phyloP scores from a whole-genome alignment of 2,888 invertebrate genomes.

The Lumbricus terrestris region DNA sequence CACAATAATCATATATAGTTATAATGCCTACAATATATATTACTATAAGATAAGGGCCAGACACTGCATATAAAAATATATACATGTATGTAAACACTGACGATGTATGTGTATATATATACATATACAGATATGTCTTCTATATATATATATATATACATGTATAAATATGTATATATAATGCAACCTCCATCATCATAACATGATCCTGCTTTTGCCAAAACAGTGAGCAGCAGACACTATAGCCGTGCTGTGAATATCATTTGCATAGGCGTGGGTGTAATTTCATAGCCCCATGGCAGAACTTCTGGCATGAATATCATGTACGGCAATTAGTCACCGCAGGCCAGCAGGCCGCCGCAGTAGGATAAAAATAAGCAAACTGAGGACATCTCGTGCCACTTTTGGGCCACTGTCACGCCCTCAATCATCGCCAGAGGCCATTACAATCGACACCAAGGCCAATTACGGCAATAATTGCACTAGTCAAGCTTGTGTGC shows the following conservation, averaged over 20 bases:
- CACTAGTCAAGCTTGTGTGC: not conserved
- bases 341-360: not conserved
- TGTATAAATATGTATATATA: not conserved
- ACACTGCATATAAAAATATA: too few species aligned
- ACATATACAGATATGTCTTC: too few species aligned
- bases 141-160: not conserved
- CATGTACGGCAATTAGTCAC: not conserved
- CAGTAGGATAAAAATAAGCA: not conserved
- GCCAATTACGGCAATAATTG: not conserved
- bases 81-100: too few species aligned
- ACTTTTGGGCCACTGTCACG: not conserved
- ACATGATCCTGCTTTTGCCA: not conserved
- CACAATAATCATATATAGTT: too few species aligned
- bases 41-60: too few species aligned
- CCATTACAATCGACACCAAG: not conserved
- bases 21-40: too few species aligned
- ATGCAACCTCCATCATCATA: too few species aligned
- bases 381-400: not conserved
- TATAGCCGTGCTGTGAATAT: not conserved
- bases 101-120: too few species aligned
- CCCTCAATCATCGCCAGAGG: not conserved
- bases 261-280: not conserved
- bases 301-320: not conserved
- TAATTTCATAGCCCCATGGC: not conserved
- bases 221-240: not conserved